Evolutionary conservation across 2,888 invertebrate species (phyloP).

Genomic region (Fabriciana adippe): DNA sequence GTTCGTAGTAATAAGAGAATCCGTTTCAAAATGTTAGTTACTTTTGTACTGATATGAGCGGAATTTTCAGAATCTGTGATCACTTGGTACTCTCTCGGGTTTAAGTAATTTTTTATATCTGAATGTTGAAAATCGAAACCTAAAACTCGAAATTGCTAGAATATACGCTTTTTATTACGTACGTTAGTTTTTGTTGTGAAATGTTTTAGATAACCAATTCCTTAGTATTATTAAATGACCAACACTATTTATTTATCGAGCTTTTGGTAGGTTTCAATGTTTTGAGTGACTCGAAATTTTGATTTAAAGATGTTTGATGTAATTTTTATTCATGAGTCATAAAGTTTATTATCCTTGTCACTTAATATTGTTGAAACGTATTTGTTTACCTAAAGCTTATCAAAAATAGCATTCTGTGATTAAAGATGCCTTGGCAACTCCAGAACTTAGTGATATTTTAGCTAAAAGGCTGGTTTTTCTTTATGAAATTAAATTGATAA

Average conservation of each 20-base stretch:
- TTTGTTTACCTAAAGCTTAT: slow-evolving; percentile 42
- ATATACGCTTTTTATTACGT: slow-evolving; percentile 53
- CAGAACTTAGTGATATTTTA: slow-evolving; percentile 57
- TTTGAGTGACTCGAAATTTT: slow-evolving; percentile 43
- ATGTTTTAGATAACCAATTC: slow-evolving; percentile 43
- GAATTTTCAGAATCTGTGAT: slow-evolving; percentile 79
- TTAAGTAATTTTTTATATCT: slow-evolving; percentile 75
- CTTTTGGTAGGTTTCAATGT: slow-evolving; percentile 28
- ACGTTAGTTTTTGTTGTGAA: slow-evolving; percentile 54
- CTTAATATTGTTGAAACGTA: slow-evolving; percentile 30
- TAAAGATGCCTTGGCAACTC: slow-evolving; percentile 68
- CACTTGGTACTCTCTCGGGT: slow-evolving; percentile 80
- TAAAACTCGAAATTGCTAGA: slow-evolving; percentile 60
- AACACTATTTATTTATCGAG: slow-evolving; percentile 45
- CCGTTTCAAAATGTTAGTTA: slow-evolving; percentile 71
- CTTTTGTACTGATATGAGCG: slow-evolving; percentile 73
- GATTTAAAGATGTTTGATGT: neutral
- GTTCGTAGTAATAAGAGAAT: slow-evolving; percentile 65
- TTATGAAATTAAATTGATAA: slow-evolving; percentile 38
- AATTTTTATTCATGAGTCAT: slow-evolving; percentile 20
- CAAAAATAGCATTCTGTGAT: slow-evolving; percentile 71
- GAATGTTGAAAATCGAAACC: slow-evolving; percentile 58
- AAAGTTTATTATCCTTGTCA: slow-evolving; percentile 45
- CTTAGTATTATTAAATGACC: slow-evolving; percentile 51
- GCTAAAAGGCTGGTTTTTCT: slow-evolving; percentile 52